Conservation (phyloP, 2,113 vertebrate genomes). For the Equus quagga region DNA sequence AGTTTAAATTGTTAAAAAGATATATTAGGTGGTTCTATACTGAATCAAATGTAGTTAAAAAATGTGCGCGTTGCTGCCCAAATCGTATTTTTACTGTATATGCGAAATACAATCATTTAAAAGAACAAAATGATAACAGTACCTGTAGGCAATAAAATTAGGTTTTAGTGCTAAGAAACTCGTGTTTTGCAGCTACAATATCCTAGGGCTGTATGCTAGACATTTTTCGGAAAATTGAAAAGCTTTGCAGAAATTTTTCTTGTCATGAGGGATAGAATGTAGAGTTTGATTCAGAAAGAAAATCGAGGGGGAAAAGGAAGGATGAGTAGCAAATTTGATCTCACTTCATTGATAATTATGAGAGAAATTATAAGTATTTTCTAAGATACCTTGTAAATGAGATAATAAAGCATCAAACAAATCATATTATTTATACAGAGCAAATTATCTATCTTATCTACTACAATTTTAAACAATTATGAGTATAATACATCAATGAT, state of each 20-base stretch:
- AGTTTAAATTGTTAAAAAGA: constrained; percentile 50
- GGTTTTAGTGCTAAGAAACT: constrained; percentile 47
- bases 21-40: not conserved
- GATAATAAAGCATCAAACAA: not conserved
- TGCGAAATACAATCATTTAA: constrained; percentile 53
- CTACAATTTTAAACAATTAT: not conserved
- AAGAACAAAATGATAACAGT: constrained; percentile 53
- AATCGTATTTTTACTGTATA: not conserved
- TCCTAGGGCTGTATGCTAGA: not conserved
- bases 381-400: not conserved
- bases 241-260: not conserved
- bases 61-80: not conserved
- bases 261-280: not conserved
- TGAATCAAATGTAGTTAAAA: constrained; percentile 62
- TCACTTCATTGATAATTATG: not conserved
- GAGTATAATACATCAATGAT: not conserved
- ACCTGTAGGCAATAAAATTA: constrained; percentile 34
- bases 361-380: not conserved
- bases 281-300: not conserved
- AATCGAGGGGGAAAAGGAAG: not conserved
- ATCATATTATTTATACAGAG: not conserved
- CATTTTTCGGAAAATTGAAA: not conserved
- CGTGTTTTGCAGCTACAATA: not conserved
- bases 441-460: not conserved
- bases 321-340: not conserved